Base-by-base conservation (phyloP, 1,140 invertebrate species). In the Drosophila trapezifrons region DNA sequence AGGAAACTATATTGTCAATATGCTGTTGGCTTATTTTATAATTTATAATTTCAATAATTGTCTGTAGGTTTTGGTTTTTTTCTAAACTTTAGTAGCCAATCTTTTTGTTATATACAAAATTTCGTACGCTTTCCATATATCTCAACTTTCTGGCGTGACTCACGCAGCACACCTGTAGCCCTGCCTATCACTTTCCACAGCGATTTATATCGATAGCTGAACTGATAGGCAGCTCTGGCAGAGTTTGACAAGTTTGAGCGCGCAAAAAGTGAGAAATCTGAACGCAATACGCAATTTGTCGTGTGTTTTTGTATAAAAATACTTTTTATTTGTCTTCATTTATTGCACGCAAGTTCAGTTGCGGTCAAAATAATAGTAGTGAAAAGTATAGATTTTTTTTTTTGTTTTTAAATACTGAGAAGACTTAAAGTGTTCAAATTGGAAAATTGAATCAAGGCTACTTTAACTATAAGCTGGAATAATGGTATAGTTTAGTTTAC, bases 271-370 rank as follows among this genome's bases (percentile, higher is more conserved):
- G 1, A 7, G 32, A 62, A 49, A 13, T 2, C 3, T 4, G 0
- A 4, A 6, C 0, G 6, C 2, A 27, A 32, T 56, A 17, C 13
- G 46, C 7, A 9, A 37, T 22, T 7, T 13, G 3, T 65, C 13
- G 8, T 51, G 22, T 52, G 32, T 58, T 37, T 60, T 55, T 81
- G 51, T 54, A 78, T 69, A 70, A 52, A 80, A 85, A 66, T 74
- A 85, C 60, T 32, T 70, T 46, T 54, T 84, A 66, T 63, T 51
- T 84, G 38, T 72, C 35, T 71, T 84, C 73, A 65, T 72, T 63
- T 81, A 86, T 71, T 85, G 69, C 69, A 84, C 59, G 64, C 59
- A n/a, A n/a, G n/a, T n/a, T n/a, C n/a, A n/a, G n/a, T n/a, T n/a
- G n/a, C n/a, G n/a, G n/a, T n/a, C n/a, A n/a, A n/a, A n/a, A n/a